These are phyloP conservation scores for Albula goreensis DNA, from an alignment of 2,113 vertebrate species.

Conservation along the genomic window DNA sequence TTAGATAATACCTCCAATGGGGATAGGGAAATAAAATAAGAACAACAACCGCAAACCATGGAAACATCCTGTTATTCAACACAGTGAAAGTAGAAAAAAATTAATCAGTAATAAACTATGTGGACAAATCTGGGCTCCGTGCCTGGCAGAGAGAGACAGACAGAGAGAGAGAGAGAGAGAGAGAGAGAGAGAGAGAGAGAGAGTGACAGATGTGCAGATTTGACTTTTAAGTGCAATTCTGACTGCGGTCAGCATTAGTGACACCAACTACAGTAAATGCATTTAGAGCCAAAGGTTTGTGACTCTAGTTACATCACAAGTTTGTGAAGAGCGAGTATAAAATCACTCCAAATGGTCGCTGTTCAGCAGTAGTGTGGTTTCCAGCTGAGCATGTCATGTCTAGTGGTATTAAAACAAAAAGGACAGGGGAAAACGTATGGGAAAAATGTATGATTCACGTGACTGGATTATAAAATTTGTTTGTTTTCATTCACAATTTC, in stretches of 20 bases:
- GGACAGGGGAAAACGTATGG: background rate
- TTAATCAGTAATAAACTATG: conserved; percentile 47
- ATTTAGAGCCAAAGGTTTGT: conserved; percentile 7
- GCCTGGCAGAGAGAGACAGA: background rate
- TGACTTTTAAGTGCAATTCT: conserved; percentile 41
- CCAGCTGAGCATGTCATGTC: background rate
- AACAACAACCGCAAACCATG: conserved; percentile 5
- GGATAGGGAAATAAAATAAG: background rate
- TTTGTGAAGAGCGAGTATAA: conserved; percentile 7
- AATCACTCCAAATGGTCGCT: conserved; percentile 5
- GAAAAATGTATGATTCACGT: conserved; percentile 4
- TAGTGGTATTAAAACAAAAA: background rate
- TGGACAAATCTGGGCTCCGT: conserved; percentile 36
- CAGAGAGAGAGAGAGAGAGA: background rate
- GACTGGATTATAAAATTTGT: conserved; percentile 10
- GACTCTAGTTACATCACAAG: conserved; percentile 4
- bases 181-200: background rate
- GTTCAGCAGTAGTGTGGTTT: background rate
- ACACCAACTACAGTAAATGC: conserved; percentile 20
- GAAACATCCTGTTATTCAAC: conserved; percentile 24
- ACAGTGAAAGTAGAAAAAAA: background rate
- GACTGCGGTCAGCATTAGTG: conserved; percentile 9
- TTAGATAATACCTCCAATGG: background rate
- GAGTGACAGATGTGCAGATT: conserved; percentile 49
- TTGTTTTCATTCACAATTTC: conserved; percentile 10